Percentiles rank a stretch among this genome's conserved stretches.
Evolutionary conservation across 2,113 vertebrate species (phyloP).

Genomic region (Brachypodius melanocephalos): DNA sequence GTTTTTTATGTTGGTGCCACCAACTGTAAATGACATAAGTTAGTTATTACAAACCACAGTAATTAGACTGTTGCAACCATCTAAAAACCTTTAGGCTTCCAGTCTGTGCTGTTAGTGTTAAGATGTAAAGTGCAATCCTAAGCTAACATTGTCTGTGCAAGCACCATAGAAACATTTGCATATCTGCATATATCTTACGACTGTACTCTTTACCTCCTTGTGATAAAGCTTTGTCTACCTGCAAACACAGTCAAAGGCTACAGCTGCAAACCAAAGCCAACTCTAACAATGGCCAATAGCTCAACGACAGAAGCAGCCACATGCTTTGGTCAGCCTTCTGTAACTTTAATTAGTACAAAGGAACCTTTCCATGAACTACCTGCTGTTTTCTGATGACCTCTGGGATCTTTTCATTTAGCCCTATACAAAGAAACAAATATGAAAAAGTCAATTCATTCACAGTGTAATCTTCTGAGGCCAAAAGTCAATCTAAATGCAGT

Average conservation of each 20-base stretch:
- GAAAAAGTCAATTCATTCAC: conserved; percentile 79
- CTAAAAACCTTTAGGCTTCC: conserved; percentile 87
- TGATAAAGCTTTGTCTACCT: conserved; percentile 99
- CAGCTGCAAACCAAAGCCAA: conserved; percentile 99
- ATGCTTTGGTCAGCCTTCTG: conserved; percentile 94
- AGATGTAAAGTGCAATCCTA: conserved; percentile 89
- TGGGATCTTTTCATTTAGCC: conserved; percentile 97
- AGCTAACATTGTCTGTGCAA: conserved; percentile 90
- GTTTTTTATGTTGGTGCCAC: conserved; percentile 90
- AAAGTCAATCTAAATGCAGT: conserved; percentile 82
- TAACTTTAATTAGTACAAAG: conserved; percentile 99
- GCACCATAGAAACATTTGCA: conserved; percentile 92
- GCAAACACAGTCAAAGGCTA: conserved; percentile 99
- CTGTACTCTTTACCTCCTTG: conserved; percentile 98
- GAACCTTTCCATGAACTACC: conserved; percentile 98
- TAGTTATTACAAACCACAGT: conserved; percentile 87
- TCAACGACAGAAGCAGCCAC: conserved; percentile 95
- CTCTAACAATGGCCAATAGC: conserved; percentile 99
- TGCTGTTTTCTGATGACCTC: conserved; percentile 97
- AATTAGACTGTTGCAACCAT: conserved; percentile 93
- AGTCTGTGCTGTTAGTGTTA: conserved; percentile 95
- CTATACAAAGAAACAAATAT: conserved; percentile 90
- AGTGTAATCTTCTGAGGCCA: conserved; percentile 88
- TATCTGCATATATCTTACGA: conserved; percentile 93
- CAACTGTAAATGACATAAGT: conserved; percentile 99